phyloP scores from a whole-genome alignment of 2,113 vertebrate species.

The Mustelus asterias region DNA sequence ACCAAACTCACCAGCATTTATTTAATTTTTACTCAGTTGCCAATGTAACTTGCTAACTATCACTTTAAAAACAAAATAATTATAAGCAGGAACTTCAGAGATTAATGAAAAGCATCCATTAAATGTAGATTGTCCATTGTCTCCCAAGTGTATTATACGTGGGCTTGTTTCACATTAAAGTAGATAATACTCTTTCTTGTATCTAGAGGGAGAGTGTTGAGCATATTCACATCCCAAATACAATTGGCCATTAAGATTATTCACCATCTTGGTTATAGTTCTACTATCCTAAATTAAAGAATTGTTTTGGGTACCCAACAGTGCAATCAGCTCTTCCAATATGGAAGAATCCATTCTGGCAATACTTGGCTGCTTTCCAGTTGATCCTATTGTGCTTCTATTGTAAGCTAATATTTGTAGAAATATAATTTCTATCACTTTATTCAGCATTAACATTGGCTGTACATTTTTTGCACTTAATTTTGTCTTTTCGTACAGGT shows the following conservation, averaged over 20 bases:
- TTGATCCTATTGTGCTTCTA: background rate
- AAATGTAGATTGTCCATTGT: background rate
- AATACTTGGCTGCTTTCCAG: background rate
- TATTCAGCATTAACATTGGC: background rate
- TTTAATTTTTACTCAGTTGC: background rate
- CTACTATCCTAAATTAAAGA: background rate
- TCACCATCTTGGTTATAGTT: background rate
- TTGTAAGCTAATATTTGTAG: background rate
- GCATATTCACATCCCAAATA: background rate
- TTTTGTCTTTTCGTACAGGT: background rate
- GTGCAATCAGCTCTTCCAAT: background rate
- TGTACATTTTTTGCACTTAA: background rate
- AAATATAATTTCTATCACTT: background rate
- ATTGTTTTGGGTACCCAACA: background rate
- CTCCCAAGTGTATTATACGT: background rate
- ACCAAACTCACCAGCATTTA: background rate
- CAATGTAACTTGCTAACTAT: background rate
- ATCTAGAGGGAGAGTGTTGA: background rate
- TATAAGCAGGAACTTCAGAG: background rate
- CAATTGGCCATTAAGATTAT: background rate
- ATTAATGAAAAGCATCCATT: background rate
- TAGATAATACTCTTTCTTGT: background rate
- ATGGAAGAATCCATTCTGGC: background rate
- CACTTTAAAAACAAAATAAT: background rate
- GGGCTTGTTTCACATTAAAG: background rate